Percentiles rank a stretch among this genome's conserved stretches.
phyloP scores from a whole-genome alignment of 2,113 vertebrate genomes.

The Sphaerodactylus townsendi region DNA sequence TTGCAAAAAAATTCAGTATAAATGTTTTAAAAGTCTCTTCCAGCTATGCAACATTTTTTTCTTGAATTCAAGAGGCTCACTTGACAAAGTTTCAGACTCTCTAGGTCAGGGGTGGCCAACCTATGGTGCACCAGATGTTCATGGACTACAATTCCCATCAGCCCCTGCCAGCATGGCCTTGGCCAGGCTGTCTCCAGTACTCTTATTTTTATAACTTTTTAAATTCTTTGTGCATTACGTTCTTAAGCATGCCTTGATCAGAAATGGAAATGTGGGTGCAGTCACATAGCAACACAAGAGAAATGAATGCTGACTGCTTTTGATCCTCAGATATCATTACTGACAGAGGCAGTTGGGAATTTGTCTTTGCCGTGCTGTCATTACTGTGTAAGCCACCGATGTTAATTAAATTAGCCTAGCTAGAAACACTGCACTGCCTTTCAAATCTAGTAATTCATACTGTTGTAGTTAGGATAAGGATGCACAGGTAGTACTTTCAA shows the following conservation, averaged over 20 bases:
- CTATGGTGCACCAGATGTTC: no score
- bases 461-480: rapidly evolving
- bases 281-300: background rate
- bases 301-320: background rate
- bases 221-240: background rate
- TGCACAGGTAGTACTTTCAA: rapidly evolving
- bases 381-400: background rate
- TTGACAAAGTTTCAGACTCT: background rate
- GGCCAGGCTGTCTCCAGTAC: background rate
- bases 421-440: background rate
- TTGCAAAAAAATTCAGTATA: no score
- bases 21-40: background rate
- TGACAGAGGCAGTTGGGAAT: background rate
- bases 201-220: background rate
- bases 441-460: background rate
- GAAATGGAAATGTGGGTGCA: background rate
- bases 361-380: background rate
- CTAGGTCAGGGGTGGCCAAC: no score
- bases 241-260: constrained; percentile 15
- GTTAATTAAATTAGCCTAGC: background rate
- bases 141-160: no score
- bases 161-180: no score
- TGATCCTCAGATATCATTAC: background rate
- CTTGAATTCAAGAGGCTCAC: background rate
- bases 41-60: background rate